A percentile compares a stretch with the other conserved stretches of the same genome.
Evolutionary conservation across 2,888 invertebrate species (phyloP).

Genomic region (Agonum fuliginosum): DNA sequence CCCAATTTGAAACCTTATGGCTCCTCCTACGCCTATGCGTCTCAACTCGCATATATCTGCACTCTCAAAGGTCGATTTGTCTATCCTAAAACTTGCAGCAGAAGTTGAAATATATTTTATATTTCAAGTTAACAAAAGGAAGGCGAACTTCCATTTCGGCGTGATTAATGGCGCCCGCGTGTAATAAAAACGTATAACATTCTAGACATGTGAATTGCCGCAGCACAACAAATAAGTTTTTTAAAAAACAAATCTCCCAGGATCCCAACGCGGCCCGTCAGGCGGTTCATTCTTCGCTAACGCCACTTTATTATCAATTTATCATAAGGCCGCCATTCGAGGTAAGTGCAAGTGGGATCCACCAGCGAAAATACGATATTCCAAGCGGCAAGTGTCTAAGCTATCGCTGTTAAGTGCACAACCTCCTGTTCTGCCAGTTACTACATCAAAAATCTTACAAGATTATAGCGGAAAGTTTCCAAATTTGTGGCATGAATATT

Average conservation of each 20-base stretch:
- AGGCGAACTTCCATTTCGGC: conserved; percentile 21
- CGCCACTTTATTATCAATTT: conserved; percentile 55
- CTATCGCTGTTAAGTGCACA: conserved; percentile 18
- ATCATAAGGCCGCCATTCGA: conserved; percentile 39
- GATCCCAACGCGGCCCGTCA: conserved; percentile 39
- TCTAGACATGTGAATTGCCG: conserved; percentile 52
- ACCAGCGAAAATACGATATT: not conserved
- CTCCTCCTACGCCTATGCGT: too few species aligned
- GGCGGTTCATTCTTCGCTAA: conserved; percentile 43
- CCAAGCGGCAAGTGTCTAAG: not conserved
- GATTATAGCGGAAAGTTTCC: too few species aligned
- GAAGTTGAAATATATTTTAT: conserved; percentile 50
- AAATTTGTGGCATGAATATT: too few species aligned
- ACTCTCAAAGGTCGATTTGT: conserved; percentile 43
- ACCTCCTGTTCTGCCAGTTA: not conserved
- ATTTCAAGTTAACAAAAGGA: conserved; percentile 48
- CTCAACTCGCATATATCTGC: conserved; percentile 10
- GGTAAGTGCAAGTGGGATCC: not conserved
- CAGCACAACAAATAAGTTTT: conserved; percentile 55
- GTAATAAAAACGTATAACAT: conserved; percentile 55
- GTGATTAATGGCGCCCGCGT: conserved; percentile 48
- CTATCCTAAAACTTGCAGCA: conserved; percentile 42
- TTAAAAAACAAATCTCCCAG: conserved; percentile 53
- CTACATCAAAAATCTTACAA: too few species aligned
- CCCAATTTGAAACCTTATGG: too few species aligned